phyloP scores from a whole-genome alignment of 2,888 invertebrate genomes.

The Heteromyza rotundicornis region DNA sequence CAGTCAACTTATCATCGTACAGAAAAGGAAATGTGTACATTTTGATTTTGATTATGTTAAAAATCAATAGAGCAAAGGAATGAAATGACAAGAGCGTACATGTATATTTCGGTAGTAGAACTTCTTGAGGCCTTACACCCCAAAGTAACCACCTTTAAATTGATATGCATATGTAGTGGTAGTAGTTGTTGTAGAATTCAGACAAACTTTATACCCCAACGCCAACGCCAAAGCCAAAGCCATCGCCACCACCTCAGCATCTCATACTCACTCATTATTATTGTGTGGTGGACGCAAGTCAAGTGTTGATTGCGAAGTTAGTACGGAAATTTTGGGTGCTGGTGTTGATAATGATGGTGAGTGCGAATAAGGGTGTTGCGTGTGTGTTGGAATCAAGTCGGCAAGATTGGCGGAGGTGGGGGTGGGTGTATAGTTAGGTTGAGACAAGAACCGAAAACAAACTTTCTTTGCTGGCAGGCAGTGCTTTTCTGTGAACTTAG shows the following conservation, averaged over 20 bases:
- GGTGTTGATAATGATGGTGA: slow-evolving; percentile 12
- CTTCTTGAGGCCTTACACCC: slow-evolving; percentile 15
- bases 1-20: slow-evolving; percentile 3
- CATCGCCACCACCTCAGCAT: not conserved
- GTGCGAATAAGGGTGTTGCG: not conserved
- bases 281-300: slow-evolving; percentile 23
- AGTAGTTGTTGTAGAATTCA: not conserved
- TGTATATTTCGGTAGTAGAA: slow-evolving; percentile 7
- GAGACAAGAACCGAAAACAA: not conserved
- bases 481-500: slow-evolving; percentile 4
- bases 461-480: not conserved
- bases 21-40: slow-evolving; percentile 35
- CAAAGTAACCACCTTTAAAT: slow-evolving; percentile 21
- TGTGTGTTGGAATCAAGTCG: not conserved
- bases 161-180: slow-evolving; percentile 10
- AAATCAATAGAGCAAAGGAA: slow-evolving; percentile 57
- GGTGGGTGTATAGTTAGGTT: not conserved
- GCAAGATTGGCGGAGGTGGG: not conserved
- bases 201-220: not conserved
- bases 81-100: slow-evolving; percentile 13
- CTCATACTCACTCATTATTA: not conserved
- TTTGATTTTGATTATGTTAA: slow-evolving; percentile 55
- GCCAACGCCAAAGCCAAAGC: not conserved
- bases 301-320: slow-evolving; percentile 36
- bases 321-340: slow-evolving; percentile 22